These are phyloP conservation scores for Ceramica pisi DNA, from an alignment of 2,888 invertebrate species.

Conservation along the genomic window DNA sequence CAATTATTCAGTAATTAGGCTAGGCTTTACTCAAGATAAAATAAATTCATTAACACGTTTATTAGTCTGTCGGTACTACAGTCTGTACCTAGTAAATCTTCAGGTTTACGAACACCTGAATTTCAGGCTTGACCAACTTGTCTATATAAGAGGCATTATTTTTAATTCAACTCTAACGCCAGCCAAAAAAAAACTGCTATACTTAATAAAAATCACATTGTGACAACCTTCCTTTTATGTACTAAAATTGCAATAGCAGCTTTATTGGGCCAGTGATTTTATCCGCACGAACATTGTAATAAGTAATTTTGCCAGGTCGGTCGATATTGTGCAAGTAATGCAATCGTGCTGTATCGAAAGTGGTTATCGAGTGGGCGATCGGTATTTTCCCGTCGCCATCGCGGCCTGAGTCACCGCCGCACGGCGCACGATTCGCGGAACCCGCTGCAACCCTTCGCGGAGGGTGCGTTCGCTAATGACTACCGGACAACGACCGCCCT, in stretches of 20 bases:
- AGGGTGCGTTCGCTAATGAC: slow-evolving; percentile 88
- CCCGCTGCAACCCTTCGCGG: slow-evolving; percentile 81
- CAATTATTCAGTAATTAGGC: slow-evolving; percentile 51
- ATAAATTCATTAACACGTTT: slow-evolving; percentile 21
- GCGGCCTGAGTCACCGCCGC: slow-evolving; percentile 81
- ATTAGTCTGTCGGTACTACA: background rate
- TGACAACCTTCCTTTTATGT: slow-evolving; percentile 48
- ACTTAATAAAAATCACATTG: slow-evolving; percentile 27
- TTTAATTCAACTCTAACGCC: slow-evolving; percentile 10
- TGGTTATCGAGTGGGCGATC: slow-evolving; percentile 82
- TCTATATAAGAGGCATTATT: background rate
- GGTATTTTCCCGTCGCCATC: slow-evolving; percentile 82
- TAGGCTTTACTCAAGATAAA: slow-evolving; percentile 23
- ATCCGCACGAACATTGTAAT: slow-evolving; percentile 70
- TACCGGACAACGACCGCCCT: slow-evolving; percentile 82
- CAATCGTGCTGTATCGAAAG: slow-evolving; percentile 79
- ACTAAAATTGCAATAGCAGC: slow-evolving; percentile 54
- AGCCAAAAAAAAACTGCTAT: slow-evolving; percentile 10
- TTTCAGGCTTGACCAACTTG: slow-evolving; percentile 23
- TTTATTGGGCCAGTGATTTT: slow-evolving; percentile 68
- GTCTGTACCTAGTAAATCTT: slow-evolving; percentile 17
- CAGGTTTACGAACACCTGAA: slow-evolving; percentile 27
- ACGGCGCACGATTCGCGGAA: slow-evolving; percentile 83
- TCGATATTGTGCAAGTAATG: slow-evolving; percentile 75
- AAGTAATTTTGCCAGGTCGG: slow-evolving; percentile 72